phyloP scores from a whole-genome alignment of 2,113 vertebrate species.

The Platysteira castanea region DNA sequence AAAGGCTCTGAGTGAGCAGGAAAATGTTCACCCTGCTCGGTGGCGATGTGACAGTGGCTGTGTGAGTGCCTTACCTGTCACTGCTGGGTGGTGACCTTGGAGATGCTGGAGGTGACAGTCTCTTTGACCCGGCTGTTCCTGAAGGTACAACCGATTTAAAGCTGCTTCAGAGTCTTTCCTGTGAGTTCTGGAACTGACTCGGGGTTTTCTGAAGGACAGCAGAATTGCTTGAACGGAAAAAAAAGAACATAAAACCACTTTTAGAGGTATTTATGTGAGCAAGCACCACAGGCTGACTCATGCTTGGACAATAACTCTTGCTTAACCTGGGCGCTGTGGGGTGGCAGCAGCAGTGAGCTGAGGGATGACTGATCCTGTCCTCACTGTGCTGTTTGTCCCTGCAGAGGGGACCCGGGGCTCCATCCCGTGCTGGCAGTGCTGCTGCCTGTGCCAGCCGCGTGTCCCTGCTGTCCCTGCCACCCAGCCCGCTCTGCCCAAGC shows the following conservation, averaged over 20 bases:
- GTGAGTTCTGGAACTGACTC: not conserved
- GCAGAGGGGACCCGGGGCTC: not conserved
- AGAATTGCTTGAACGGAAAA: not conserved
- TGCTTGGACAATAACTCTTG: not conserved
- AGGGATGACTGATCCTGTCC: not conserved
- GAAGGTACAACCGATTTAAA: not conserved
- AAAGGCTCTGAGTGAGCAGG: not conserved
- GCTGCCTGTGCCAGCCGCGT: not conserved
- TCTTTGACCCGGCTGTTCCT: not conserved
- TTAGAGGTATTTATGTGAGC: not conserved
- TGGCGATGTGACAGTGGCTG: not conserved
- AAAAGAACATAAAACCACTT: rapidly evolving
- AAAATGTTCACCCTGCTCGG: not conserved
- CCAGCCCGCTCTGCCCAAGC: not conserved
- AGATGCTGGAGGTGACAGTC: rapidly evolving
- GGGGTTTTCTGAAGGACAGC: not conserved
- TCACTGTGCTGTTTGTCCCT: rapidly evolving
- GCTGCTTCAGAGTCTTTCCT: not conserved
- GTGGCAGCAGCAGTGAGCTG: not conserved
- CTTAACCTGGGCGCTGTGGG: not conserved
- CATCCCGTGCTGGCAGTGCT: not conserved
- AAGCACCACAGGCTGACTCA: not conserved
- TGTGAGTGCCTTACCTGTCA: not conserved
- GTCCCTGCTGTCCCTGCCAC: rapidly evolving
- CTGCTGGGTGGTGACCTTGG: not conserved